Evolutionary conservation across 2,888 invertebrate species (phyloP), one percentile per base, ranked within the genome.

Genomic region (Isoperla grammatica): DNA sequence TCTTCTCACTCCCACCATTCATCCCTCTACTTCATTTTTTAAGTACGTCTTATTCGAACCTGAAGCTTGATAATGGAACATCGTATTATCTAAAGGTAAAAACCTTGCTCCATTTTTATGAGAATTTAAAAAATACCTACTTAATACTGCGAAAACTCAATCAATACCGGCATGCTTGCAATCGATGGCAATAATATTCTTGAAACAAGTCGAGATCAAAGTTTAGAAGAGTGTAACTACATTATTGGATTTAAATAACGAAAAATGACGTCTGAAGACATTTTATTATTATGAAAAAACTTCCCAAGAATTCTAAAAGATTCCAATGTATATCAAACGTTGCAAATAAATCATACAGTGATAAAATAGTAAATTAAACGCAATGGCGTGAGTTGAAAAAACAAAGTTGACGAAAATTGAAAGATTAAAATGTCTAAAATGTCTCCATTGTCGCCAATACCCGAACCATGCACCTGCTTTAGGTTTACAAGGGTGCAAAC

Each of bases 161-260:
- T 53, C 19, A 15, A 17, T 53, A 19, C 53, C 53, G 37, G 35
- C 53, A 29, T 29, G 29, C 29, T 29, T 29, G 29, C 29, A 29
- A 29, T 29, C 29, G 29, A 29, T 29, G 29, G 29, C 39, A 53
- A 39, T 39, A 53, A 53, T 53, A 17, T 15, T 45, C 19, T 39
- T 53, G 35, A 53, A 15, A 37, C 19, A 37, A 37, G 53, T 37
- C 29, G 39, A 53, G 53, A 39, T 19, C n/a, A 39, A 53, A 37
- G 37, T 53, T 53, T 37, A 53, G 53, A 53, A 53, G 53, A 53
- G 53, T 37, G 53, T 53, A 53, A 39, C 53, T 53, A 53, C 53
- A 13, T 39, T 53, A 17, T 20, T 50, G 49, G 53, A 11, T 8
- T 29, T 29, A 29, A 29, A 29, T 29, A 17, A 9, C 11, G 39